These are phyloP conservation scores for Adelges cooleyi DNA, from an alignment of 1,140 invertebrate genomes.

Conservation along the genomic window DNA sequence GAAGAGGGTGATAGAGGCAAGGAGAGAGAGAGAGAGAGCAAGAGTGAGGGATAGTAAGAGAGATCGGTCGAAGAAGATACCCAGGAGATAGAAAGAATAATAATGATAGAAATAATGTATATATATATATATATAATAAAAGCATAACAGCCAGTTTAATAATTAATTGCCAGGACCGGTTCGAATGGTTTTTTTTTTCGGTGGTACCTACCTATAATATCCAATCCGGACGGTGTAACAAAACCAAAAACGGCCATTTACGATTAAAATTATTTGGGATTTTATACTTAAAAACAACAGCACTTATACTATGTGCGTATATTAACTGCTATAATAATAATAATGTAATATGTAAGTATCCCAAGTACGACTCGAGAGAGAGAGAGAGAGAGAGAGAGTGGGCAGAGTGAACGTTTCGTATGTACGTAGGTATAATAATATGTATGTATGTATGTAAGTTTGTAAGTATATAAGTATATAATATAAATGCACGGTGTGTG, in stretches of 20 bases:
- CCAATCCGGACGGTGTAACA: neutral
- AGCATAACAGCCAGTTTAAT: neutral
- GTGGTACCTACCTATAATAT: neutral
- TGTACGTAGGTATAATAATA: neutral
- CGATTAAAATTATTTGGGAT: conserved; percentile 6
- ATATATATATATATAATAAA: too few species aligned
- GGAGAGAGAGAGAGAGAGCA: too few species aligned
- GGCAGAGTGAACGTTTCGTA: conserved; percentile 4
- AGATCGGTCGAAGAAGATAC: too few species aligned
- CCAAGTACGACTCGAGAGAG: too few species aligned
- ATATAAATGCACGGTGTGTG: too few species aligned
- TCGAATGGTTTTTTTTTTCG: conserved; percentile 11
- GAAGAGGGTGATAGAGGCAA: too few species aligned
- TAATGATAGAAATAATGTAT: too few species aligned
- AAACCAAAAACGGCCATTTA: conserved; percentile 6
- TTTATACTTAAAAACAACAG: conserved; percentile 10
- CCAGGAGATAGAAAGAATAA: too few species aligned
- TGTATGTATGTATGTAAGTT: neutral
- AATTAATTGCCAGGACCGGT: conserved; percentile 20
- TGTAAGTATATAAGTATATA: neutral
- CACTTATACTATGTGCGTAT: neutral
- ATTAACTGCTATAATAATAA: too few species aligned
- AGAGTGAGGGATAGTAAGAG: too few species aligned
- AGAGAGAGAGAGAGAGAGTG: neutral
- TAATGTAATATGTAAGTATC: too few species aligned